A percentile compares a stretch with the other conserved stretches of the same genome.
Conservation (phyloP, 2,113 vertebrate genomes). For the Steatornis caripensis region DNA sequence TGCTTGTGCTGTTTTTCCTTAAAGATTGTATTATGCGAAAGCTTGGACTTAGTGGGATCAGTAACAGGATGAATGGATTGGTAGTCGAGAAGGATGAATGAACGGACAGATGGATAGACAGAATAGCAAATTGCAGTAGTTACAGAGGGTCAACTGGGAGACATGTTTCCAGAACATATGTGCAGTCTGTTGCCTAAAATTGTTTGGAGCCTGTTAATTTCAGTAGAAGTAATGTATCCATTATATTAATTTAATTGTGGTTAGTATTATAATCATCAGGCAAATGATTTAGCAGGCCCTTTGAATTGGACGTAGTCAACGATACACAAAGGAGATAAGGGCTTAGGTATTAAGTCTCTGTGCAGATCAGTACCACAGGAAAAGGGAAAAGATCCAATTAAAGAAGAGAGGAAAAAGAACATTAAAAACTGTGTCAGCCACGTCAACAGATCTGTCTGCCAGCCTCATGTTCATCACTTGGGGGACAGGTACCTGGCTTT, state of each 20-base stretch:
- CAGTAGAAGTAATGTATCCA: neutral
- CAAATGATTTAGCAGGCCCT: neutral
- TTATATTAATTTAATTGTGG: rapidly evolving
- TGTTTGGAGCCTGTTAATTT: neutral
- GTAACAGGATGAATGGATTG: neutral
- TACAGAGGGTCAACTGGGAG: neutral
- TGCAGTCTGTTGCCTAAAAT: neutral
- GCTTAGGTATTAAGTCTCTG: neutral
- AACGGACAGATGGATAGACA: neutral
- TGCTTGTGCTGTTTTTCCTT: neutral
- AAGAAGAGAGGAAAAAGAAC: neutral
- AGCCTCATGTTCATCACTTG: neutral
- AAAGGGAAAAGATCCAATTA: neutral
- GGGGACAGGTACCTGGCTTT: neutral
- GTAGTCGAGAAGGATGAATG: neutral
- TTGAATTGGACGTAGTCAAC: rapidly evolving
- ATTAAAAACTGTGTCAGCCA: neutral
- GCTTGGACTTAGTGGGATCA: neutral
- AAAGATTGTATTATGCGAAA: rapidly evolving
- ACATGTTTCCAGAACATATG: neutral
- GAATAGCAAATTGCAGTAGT: neutral
- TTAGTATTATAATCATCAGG: neutral
- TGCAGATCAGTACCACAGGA: neutral
- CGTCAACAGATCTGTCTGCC: neutral
- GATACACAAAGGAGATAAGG: neutral